Evolutionary conservation across 2,113 vertebrate genomes (phyloP), one percentile per base, ranked within the genome.

Genomic region (Tyto alba): DNA sequence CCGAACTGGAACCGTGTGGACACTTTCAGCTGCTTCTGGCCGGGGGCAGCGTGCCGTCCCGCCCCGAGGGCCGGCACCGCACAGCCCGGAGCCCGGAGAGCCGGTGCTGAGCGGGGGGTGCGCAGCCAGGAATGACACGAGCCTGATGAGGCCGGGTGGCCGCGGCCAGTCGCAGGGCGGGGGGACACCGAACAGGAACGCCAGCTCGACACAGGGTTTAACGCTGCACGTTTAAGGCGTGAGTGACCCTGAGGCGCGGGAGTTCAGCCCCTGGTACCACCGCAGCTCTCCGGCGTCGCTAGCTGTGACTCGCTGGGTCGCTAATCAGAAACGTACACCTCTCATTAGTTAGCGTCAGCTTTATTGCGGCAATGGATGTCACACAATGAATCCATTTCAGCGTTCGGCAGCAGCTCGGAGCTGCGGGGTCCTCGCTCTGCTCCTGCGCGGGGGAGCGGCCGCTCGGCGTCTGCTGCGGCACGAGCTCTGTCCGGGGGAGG

Each of bases 1-100:
- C 64, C 21, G 11, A 14, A 23, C 13, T 0, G 16, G 43, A 41
- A 1, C 11, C 2, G 11, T 13, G 55, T 3, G 14, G 73, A n/a
- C 36, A 3, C 25, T 25, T 57, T 9, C 3, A n/a, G 74, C 9
- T 23, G 40, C 50, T 84, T 15, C 90, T 17, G n/a, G n/a, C n/a
- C n/a, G n/a, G n/a, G n/a, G n/a, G n/a, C n/a, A n/a, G n/a, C n/a
- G n/a, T n/a, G n/a, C n/a, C n/a, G n/a, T n/a, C n/a, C n/a, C n/a
- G n/a, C n/a, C n/a, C n/a, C n/a, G n/a, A n/a, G n/a, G n/a, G n/a
- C n/a, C n/a, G n/a, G n/a, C n/a, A n/a, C n/a, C n/a, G n/a, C n/a
- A n/a, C n/a, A n/a, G n/a, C n/a, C n/a, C n/a, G n/a, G n/a, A n/a
- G n/a, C n/a, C n/a, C n/a, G n/a, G n/a, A n/a, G n/a, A n/a, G n/a